A percentile compares a stretch with the other conserved stretches of the same genome.
These are phyloP conservation scores for Orthosia cruda DNA, from an alignment of 2,888 invertebrate species.

Conservation along the genomic window DNA sequence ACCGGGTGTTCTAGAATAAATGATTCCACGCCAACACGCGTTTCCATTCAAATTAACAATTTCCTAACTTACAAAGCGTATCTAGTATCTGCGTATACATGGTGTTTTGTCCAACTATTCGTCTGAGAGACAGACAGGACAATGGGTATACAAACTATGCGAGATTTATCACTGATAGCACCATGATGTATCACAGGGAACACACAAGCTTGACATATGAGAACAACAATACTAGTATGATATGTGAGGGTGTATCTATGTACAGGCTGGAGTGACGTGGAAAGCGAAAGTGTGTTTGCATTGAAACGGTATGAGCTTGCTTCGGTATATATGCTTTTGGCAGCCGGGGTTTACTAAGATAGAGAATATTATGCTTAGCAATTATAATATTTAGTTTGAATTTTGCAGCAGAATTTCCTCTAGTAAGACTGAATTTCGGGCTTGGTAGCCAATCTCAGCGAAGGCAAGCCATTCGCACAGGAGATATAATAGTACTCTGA, in stretches of 20 bases:
- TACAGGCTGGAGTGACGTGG: neutral
- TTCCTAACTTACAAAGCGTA: neutral
- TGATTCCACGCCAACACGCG: neutral
- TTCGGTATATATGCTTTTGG: neutral
- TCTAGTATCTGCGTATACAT: neutral
- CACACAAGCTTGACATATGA: slow-evolving; percentile 49
- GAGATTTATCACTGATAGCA: slow-evolving; percentile 64
- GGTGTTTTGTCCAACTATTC: slow-evolving; percentile 34
- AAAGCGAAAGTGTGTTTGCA: slow-evolving; percentile 37
- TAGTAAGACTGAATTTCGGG: too few relatives aligned
- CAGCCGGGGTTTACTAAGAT: neutral
- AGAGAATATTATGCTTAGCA: neutral
- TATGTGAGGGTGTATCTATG: neutral
- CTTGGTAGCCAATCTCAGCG: too few relatives aligned
- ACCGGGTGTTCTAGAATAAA: too few relatives aligned
- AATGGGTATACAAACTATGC: slow-evolving; percentile 63
- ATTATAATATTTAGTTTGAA: too few relatives aligned
- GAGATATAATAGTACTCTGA: too few relatives aligned
- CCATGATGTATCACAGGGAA: slow-evolving; percentile 54
- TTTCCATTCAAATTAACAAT: neutral
- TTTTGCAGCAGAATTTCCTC: too few relatives aligned
- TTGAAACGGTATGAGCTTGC: slow-evolving; percentile 4
- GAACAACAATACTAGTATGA: slow-evolving; percentile 48
- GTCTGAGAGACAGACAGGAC: slow-evolving; percentile 49
- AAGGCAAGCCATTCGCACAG: too few relatives aligned